Conservation (phyloP, 2,888 invertebrate genomes). For the Dicroscelio sp. region DNA sequence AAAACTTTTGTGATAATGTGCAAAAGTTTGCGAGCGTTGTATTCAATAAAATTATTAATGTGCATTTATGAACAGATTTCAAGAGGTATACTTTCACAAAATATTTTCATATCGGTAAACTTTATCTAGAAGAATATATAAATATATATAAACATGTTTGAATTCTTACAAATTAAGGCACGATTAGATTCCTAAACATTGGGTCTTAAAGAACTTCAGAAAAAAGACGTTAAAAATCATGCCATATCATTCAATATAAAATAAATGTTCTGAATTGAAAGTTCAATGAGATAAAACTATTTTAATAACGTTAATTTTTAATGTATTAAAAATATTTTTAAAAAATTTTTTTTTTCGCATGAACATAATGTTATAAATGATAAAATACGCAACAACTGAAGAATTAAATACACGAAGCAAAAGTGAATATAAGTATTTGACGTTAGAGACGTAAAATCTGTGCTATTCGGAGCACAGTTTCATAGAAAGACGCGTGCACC, state of each 20-base stretch:
- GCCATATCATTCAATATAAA: too few species aligned
- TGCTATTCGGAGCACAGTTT: conserved; percentile 67
- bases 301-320: too few species aligned
- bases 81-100: neutral
- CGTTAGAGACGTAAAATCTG: conserved; percentile 65
- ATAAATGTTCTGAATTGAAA: too few species aligned
- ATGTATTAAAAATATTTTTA: too few species aligned
- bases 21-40: conserved; percentile 40
- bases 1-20: conserved; percentile 53
- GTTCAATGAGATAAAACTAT: too few species aligned
- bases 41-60: conserved; percentile 59
- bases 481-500: conserved; percentile 79
- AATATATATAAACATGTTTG: too few species aligned
- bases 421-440: conserved; percentile 65
- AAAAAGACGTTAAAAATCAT: too few species aligned
- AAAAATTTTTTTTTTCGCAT: neutral
- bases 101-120: neutral
- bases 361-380: conserved; percentile 5
- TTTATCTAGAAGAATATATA: conserved; percentile 13
- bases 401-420: neutral
- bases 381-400: too few species aligned
- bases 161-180: too few species aligned
- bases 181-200: too few species aligned
- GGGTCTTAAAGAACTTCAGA: too few species aligned
- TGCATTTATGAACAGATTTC: conserved; percentile 41